phyloP scores from a whole-genome alignment of 2,797 vertebrate species.

The Macropodus opercularis region DNA sequence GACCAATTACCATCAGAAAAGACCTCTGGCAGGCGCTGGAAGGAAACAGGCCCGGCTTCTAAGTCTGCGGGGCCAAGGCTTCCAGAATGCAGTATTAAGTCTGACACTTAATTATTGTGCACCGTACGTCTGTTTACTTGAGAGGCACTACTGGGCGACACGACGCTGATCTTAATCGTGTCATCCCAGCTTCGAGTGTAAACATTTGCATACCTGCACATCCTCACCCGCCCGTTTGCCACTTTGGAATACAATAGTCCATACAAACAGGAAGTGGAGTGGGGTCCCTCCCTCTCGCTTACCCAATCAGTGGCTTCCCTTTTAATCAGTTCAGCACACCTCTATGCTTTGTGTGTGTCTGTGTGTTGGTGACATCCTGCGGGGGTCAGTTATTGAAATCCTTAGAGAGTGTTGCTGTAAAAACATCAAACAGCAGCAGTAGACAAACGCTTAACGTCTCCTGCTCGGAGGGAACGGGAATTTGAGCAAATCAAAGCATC shows the following conservation, averaged over 20 bases:
- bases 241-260: conserved; percentile 46
- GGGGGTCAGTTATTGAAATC: conserved; percentile 42
- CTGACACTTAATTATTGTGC: conserved; percentile 57
- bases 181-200: background rate
- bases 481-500: conserved; percentile 52
- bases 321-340: background rate
- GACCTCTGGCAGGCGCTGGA: conserved; percentile 12
- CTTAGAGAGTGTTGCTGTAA: conserved; percentile 44
- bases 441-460: conserved; percentile 38
- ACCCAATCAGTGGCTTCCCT: conserved; percentile 60
- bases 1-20: conserved; percentile 58
- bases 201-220: background rate
- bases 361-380: conserved; percentile 41
- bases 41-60: conserved; percentile 27
- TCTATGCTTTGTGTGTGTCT: conserved; percentile 5
- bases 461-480: conserved; percentile 23
- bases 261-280: conserved; percentile 59
- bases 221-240: conserved; percentile 9
- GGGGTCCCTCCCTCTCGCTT: conserved; percentile 48
- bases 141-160: conserved; percentile 19
- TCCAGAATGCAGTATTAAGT: conserved; percentile 47
- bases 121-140: conserved; percentile 50
- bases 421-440: conserved; percentile 60
- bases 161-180: conserved; percentile 43
- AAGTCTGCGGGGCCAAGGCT: conserved; percentile 26